Base-by-base conservation (phyloP, 2,113 vertebrate genomes). In the Ciconia maguari region DNA sequence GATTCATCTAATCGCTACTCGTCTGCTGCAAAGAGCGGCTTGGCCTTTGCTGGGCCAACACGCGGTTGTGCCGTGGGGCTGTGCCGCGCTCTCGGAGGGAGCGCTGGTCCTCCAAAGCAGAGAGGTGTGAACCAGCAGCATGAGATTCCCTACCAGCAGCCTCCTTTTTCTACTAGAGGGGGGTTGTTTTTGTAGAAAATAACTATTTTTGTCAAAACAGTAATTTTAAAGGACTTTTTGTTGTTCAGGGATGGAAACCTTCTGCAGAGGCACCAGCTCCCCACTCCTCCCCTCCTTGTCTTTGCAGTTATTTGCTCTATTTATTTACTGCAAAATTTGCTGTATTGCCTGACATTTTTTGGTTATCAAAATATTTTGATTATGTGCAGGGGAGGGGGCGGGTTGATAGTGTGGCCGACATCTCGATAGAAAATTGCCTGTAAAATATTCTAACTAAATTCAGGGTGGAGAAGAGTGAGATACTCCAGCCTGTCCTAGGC, bases 341-440 rank as follows among this genome's bases (percentile, higher is more conserved):
- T 92, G 75, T 79, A 57, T 95, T 83, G 90, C 90, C 83, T 94
- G 93, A 92, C 85, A 88, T 93, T 88, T 94, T 94, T 95, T 0
- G 2, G 93, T 93, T 97, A 94, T 90, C 95, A 94, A 97, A 97
- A 89, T 92, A 88, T 94, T 96, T 94, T 94, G 88, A 80, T 96
- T 88, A 90, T 86, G 94, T 83, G 96, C 71, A 77, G 90, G 82
- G 93, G 94, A 90, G 75, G 83, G 92, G 75, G 66, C 0, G 83
- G 66, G 66, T 34, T 94, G 92, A 78, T 89, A 75, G 76, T 8
- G 44, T 0, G 0, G 72, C 72, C 2, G 6, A 92, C 48, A 57
- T 92, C 89, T 90, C 3, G 0, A 29, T 60, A 93, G 82, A 71
- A 95, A 92, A 83, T 69, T 66, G 86, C 91, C 80, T 75, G 58